A percentile compares a stretch with the other conserved stretches of the same genome.
Conservation (phyloP, 2,888 invertebrate species). For the Trichogramma dendrolimi region DNA sequence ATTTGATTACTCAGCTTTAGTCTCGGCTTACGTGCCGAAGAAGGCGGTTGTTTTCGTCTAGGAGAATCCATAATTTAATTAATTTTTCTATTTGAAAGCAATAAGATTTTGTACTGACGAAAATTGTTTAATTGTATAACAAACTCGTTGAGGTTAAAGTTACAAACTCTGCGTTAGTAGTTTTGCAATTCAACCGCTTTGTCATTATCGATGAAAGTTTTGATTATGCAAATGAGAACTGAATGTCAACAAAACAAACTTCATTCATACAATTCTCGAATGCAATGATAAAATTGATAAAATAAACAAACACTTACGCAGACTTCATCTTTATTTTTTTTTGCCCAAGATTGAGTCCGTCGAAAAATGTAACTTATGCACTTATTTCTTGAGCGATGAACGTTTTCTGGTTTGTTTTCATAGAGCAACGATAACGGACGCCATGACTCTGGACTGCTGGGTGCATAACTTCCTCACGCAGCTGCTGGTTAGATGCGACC, state of each 20-base stretch:
- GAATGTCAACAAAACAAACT: background rate
- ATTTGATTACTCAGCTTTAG: slow-evolving; percentile 34
- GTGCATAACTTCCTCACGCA: too few relatives aligned
- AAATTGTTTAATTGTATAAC: background rate
- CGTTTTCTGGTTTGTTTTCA: too few relatives aligned
- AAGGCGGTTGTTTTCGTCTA: slow-evolving; percentile 43
- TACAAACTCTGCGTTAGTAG: too few relatives aligned
- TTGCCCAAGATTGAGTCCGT: background rate
- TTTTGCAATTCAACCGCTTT: too few relatives aligned
- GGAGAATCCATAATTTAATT: slow-evolving; percentile 22
- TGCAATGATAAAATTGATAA: background rate
- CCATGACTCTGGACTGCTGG: too few relatives aligned
- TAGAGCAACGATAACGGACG: too few relatives aligned
- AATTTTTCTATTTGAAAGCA: background rate
- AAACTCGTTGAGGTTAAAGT: too few relatives aligned
- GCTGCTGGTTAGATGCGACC: too few relatives aligned
- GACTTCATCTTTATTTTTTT: slow-evolving; percentile 21
- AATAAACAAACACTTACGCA: slow-evolving; percentile 20
- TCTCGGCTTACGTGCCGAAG: slow-evolving; percentile 43
- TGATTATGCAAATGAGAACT: too few relatives aligned
- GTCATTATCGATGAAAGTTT: too few relatives aligned
- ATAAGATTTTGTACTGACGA: background rate
- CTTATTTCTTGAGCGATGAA: too few relatives aligned
- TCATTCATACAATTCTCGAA: background rate
- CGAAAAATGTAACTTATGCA: too few relatives aligned